Evolutionary conservation across 1,140 invertebrate genomes (phyloP).

Genomic region (Drosophila erecta): DNA sequence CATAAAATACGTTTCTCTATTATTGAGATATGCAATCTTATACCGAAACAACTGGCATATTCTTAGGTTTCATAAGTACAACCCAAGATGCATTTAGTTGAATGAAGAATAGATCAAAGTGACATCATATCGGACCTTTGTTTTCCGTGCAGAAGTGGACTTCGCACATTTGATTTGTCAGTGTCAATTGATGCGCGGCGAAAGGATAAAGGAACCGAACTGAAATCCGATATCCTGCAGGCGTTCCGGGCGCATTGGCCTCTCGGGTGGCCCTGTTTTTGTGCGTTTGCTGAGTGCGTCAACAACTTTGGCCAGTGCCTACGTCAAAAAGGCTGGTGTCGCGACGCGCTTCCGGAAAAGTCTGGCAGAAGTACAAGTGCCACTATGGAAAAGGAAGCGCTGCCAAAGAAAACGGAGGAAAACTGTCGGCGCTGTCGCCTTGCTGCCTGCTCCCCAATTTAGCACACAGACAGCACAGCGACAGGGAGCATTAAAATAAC

Average conservation of each 20-base stretch:
- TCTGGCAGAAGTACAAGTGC: constrained; percentile 58
- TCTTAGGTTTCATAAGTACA: too few species aligned
- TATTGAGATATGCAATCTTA: too few species aligned
- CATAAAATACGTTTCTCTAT: not conserved
- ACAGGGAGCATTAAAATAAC: constrained; percentile 71
- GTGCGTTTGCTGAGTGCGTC: constrained; percentile 54
- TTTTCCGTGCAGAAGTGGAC: too few species aligned
- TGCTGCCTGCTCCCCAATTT: constrained; percentile 67
- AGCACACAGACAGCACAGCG: constrained; percentile 43
- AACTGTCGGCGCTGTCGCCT: constrained; percentile 68
- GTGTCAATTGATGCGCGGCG: constrained; percentile 10
- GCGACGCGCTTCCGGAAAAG: constrained; percentile 81
- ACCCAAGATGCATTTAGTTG: too few species aligned
- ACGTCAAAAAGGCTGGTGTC: constrained; percentile 76
- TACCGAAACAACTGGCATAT: too few species aligned
- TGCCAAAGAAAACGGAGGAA: constrained; percentile 73
- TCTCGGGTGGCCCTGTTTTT: constrained; percentile 22
- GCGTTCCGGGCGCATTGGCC: constrained; percentile 60
- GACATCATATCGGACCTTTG: not conserved
- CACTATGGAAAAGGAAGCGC: constrained; percentile 62
- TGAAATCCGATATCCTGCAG: constrained; percentile 47
- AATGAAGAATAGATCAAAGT: too few species aligned
- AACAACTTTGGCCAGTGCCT: constrained; percentile 51
- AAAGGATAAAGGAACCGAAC: constrained; percentile 36
- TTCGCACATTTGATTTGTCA: constrained; percentile 7